phyloP scores from a whole-genome alignment of 1,140 invertebrate genomes.

The Cephus cinctus region DNA sequence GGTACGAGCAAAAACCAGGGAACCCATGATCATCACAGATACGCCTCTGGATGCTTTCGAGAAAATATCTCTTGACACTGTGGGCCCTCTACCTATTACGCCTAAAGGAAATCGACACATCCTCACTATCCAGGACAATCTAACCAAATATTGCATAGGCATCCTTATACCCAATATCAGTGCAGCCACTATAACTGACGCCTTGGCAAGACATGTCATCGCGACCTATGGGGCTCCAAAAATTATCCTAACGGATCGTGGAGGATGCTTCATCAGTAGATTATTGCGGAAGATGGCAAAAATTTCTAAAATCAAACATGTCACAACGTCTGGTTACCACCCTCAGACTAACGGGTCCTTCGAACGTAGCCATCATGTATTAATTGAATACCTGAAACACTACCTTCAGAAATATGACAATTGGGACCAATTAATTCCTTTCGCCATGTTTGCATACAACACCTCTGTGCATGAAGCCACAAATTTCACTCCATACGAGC shows the following conservation, averaged over 20 bases:
- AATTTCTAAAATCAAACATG: slow-evolving; percentile 26
- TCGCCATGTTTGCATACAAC: no score
- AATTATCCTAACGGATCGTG: slow-evolving; percentile 30
- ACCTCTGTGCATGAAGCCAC: slow-evolving; percentile 30
- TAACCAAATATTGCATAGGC: slow-evolving; percentile 30
- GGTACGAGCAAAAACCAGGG: background rate
- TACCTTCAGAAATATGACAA: slow-evolving; percentile 25
- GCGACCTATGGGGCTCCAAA: slow-evolving; percentile 27
- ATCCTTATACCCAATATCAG: slow-evolving; percentile 22
- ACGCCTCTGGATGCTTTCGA: slow-evolving; percentile 1
- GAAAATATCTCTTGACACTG: no score
- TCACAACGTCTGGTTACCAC: no score
- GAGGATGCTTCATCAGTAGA: slow-evolving; percentile 23
- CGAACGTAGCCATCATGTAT: slow-evolving; percentile 25
- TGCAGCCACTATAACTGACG: slow-evolving; percentile 25
- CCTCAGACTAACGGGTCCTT: slow-evolving; percentile 24
- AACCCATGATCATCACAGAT: slow-evolving; percentile 7
- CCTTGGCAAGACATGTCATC: slow-evolving; percentile 23
- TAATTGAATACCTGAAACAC: slow-evolving; percentile 27
- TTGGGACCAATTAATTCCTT: slow-evolving; percentile 36
- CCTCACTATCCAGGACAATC: slow-evolving; percentile 32
- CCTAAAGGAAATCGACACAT: slow-evolving; percentile 21
- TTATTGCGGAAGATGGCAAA: slow-evolving; percentile 23
- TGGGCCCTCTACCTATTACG: slow-evolving; percentile 17
- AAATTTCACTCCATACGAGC: slow-evolving; percentile 19